Conservation (phyloP, 2,113 vertebrate genomes). For the Scalopus aquaticus region DNA sequence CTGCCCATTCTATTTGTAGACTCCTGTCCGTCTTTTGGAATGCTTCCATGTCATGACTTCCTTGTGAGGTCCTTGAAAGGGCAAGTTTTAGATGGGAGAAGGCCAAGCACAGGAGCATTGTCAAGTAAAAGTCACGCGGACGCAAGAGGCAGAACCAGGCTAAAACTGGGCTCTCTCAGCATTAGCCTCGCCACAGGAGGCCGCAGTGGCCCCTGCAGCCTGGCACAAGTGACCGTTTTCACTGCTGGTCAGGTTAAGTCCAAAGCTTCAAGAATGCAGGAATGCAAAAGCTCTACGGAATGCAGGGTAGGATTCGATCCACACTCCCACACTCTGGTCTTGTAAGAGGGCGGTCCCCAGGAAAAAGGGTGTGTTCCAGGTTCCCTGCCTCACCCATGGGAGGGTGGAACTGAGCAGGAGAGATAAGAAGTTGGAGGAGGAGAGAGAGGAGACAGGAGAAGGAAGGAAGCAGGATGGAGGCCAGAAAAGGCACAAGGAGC, state of each 20-base stretch:
- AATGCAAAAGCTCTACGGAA: neutral
- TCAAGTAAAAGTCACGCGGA: neutral
- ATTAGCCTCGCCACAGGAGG: neutral
- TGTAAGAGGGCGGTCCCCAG: too few relatives aligned
- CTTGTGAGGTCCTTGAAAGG: neutral
- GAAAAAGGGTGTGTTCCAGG: too few relatives aligned
- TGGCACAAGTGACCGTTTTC: neutral
- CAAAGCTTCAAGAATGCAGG: neutral
- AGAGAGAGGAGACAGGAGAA: too few relatives aligned
- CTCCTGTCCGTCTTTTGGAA: neutral
- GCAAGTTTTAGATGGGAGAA: neutral
- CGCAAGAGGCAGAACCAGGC: neutral
- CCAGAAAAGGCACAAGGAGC: too few relatives aligned
- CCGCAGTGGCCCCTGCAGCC: slow-evolving; percentile 13
- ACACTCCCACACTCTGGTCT: neutral
- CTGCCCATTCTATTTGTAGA: neutral
- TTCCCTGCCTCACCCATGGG: too few relatives aligned
- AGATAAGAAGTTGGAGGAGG: too few relatives aligned
- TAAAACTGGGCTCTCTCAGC: neutral
- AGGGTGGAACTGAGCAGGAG: too few relatives aligned
- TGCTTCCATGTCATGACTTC: neutral
- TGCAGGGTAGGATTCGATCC: neutral
- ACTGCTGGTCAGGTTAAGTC: neutral
- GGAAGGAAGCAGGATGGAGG: too few relatives aligned
- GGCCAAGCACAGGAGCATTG: neutral